Evolutionary conservation across 2,113 vertebrate species (phyloP).

Genomic region (Albula goreensis): DNA sequence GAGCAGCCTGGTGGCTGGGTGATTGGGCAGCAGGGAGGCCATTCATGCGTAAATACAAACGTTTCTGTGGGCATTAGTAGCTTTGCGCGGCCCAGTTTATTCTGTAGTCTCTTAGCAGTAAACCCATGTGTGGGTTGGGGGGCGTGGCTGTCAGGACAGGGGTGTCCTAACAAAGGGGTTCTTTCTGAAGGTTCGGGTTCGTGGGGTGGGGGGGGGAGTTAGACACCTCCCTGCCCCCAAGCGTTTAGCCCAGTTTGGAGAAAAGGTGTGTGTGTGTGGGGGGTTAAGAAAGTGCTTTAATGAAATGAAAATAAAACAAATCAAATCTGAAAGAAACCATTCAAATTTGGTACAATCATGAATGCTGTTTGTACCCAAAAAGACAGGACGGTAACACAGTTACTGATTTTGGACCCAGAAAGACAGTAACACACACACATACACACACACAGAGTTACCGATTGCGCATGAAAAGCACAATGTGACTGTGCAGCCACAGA

Average conservation of each 20-base stretch:
- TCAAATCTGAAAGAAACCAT: neutral
- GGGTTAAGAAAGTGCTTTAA: neutral
- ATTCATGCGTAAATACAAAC: conserved; percentile 10
- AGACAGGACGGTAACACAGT: no score
- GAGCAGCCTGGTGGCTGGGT: neutral
- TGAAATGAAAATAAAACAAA: neutral
- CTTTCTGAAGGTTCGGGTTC: conserved; percentile 22
- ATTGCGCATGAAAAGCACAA: no score
- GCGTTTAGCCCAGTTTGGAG: no score
- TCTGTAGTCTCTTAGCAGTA: neutral
- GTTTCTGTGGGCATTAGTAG: conserved; percentile 25
- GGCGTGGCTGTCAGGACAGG: neutral
- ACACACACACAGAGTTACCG: no score
- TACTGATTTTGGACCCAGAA: no score
- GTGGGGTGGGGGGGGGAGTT: neutral
- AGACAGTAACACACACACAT: no score
- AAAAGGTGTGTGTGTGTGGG: neutral
- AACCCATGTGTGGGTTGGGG: neutral
- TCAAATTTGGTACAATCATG: no score
- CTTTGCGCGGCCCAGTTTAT: neutral
- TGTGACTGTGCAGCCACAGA: no score
- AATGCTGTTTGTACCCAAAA: no score
- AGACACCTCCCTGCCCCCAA: no score
- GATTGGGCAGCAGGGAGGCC: neutral
- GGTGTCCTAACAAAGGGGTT: conserved; percentile 15